Conservation (phyloP, 2,113 vertebrate genomes). For the Grammomys surdaster region DNA sequence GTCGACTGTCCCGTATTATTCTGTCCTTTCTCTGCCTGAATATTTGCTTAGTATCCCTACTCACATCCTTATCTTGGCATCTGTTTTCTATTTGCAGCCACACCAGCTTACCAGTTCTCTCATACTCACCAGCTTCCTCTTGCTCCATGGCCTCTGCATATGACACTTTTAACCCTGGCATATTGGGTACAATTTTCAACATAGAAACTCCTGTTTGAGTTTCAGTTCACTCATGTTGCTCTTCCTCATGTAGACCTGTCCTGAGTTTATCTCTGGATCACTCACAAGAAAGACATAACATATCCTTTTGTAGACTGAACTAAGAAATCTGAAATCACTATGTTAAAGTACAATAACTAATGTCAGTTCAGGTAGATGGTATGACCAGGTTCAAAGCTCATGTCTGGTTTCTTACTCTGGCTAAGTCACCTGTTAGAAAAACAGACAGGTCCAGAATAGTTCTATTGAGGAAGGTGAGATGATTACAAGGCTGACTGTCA, state of each 20-base stretch:
- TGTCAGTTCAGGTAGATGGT: background rate
- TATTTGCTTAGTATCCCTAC: background rate
- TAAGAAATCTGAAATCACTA: background rate
- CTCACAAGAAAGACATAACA: background rate
- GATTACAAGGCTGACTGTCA: background rate
- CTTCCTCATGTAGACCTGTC: background rate
- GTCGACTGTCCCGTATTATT: background rate
- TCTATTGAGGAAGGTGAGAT: background rate
- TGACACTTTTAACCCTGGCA: background rate
- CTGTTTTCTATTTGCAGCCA: background rate
- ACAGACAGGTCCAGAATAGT: background rate
- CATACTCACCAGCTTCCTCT: accelerated
- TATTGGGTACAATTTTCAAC: background rate
- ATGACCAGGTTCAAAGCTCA: too few relatives aligned
- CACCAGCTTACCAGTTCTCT: too few relatives aligned
- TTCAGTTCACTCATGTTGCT: background rate
- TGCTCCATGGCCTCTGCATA: background rate
- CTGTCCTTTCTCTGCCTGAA: background rate
- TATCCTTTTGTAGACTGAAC: background rate
- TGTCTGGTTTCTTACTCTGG: background rate
- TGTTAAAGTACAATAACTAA: background rate
- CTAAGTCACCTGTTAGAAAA: background rate
- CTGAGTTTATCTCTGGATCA: background rate
- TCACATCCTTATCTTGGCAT: background rate
- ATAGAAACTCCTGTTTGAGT: background rate